These are phyloP conservation scores for Macropis europaea DNA, from an alignment of 2,888 invertebrate species.

Conservation along the genomic window DNA sequence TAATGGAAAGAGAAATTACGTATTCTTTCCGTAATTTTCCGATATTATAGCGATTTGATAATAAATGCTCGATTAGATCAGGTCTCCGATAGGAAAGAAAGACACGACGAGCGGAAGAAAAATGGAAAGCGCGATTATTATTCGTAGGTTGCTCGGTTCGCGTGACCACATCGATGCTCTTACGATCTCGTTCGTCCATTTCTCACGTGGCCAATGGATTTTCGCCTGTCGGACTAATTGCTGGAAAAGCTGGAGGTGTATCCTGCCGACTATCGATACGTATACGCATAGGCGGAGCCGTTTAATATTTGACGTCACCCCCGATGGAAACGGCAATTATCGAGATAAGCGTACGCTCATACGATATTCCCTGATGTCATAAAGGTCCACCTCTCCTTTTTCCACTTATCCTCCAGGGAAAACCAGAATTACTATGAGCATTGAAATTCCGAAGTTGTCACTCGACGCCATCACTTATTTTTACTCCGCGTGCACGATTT, in stretches of 20 bases:
- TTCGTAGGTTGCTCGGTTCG: slow-evolving; percentile 49
- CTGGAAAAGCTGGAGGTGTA: slow-evolving; percentile 62
- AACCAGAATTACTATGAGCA: slow-evolving; percentile 41
- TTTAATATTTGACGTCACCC: slow-evolving; percentile 70
- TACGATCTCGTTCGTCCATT: slow-evolving; percentile 55
- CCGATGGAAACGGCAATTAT: slow-evolving; percentile 73
- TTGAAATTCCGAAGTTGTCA: slow-evolving; percentile 60
- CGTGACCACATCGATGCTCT: slow-evolving; percentile 55
- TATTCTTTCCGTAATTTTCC: slow-evolving; percentile 7
- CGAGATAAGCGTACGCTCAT: slow-evolving; percentile 67
- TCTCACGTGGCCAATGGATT: slow-evolving; percentile 66
- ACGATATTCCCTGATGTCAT: slow-evolving; percentile 64
- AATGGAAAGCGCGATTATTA: slow-evolving; percentile 45
- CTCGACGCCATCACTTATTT: slow-evolving; percentile 43
- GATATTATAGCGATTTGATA: slow-evolving; percentile 17
- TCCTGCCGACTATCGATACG: slow-evolving; percentile 57
- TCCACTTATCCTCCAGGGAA: slow-evolving; percentile 42
- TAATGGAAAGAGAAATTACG: no score
- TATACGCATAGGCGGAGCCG: slow-evolving; percentile 58
- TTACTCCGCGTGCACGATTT: slow-evolving; percentile 8
- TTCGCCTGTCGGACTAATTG: slow-evolving; percentile 67
- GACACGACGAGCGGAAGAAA: slow-evolving; percentile 7
- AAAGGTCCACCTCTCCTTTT: slow-evolving; percentile 60
- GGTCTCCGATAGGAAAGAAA: slow-evolving; percentile 43
- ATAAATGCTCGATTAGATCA: slow-evolving; percentile 28